Base-by-base conservation (phyloP, 2,797 vertebrate species). In the Sebastes baramenuke region DNA sequence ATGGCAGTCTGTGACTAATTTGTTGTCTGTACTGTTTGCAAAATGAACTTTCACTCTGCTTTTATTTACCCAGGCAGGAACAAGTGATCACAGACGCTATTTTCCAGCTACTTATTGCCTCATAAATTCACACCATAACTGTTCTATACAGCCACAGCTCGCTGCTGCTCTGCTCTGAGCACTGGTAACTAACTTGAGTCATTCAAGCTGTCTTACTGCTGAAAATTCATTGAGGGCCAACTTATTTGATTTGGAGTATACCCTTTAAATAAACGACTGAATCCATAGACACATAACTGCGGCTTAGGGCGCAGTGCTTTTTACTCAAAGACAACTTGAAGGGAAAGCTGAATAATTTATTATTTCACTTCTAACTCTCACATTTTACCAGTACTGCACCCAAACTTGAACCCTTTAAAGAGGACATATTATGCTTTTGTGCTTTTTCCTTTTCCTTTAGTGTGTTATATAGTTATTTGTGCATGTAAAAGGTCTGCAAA, bases 1-100 rank as follows among this genome's bases (percentile, higher is more conserved):
- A 9, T 24, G 67, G 73, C 66, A n/a, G 72, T 36, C 18, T 1
- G 49, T 3, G 52, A 42, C 27, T 72, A 65, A 73, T 82, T 84
- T n/a, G 2, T 52, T 13, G 8, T 49, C 56, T 77, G n/a, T 36
- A 20, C 42, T 56, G 62, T 36, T 54, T 66, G 42, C n/a, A 54
- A 72, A 64, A 67, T 54, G 0, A 80, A 52, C 42, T 61, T 25
- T 54, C 9, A 24, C 24, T 75, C 10, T 61, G 4, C 46, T 70
- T 75, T 60, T 32, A 64, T 71, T 62, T 18, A 29, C 7, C 27
- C 25, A n/a, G 68, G 4, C 8, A 11, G 65, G 11, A 71, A 49
- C 12, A 68, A 34, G 2, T 46, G 8, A 79, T 72, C 22, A 22
- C 58, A 25, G 25, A 16, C 0, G 3, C 13, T 77, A 12, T 68